Evolutionary conservation across 2,888 invertebrate species (phyloP).

Genomic region (Tenthredo mesomela): DNA sequence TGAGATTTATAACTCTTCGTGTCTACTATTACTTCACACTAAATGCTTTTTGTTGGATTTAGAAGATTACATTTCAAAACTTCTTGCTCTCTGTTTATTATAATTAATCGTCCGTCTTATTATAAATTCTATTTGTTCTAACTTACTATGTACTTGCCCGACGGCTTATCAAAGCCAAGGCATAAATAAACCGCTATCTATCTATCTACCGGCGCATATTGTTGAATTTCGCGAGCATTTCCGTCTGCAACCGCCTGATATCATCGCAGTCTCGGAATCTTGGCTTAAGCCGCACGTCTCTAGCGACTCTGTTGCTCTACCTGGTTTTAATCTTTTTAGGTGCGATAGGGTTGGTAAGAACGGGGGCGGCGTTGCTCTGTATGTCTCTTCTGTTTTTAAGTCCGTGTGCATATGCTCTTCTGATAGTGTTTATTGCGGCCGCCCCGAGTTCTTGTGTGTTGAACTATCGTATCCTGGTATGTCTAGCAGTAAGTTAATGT

Average conservation of each 20-base stretch:
- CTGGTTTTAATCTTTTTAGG: not conserved
- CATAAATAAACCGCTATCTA: too few species aligned
- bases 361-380: not conserved
- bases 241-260: not conserved
- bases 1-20: too few species aligned
- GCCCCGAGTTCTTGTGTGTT: slow-evolving; percentile 48
- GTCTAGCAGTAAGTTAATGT: not conserved
- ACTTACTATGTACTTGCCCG: too few species aligned
- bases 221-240: slow-evolving; percentile 34
- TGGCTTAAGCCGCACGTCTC: not conserved
- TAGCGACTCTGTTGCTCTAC: not conserved
- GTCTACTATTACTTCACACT: too few species aligned
- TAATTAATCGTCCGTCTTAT: too few species aligned
- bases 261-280: slow-evolving; percentile 27
- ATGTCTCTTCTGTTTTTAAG: not conserved
- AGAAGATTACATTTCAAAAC: too few species aligned
- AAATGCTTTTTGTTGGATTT: too few species aligned
- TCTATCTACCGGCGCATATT: not conserved
- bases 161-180: too few species aligned
- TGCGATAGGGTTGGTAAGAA: not conserved
- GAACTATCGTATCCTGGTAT: not conserved
- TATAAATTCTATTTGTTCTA: too few species aligned
- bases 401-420: not conserved
- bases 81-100: too few species aligned
- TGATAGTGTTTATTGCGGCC: not conserved